Evolutionary conservation across 37 sponge, comb jelly and placozoan species (phyloP), one percentile per base, ranked within the genome.

Genomic region (Mnemiopsis leidyi): DNA sequence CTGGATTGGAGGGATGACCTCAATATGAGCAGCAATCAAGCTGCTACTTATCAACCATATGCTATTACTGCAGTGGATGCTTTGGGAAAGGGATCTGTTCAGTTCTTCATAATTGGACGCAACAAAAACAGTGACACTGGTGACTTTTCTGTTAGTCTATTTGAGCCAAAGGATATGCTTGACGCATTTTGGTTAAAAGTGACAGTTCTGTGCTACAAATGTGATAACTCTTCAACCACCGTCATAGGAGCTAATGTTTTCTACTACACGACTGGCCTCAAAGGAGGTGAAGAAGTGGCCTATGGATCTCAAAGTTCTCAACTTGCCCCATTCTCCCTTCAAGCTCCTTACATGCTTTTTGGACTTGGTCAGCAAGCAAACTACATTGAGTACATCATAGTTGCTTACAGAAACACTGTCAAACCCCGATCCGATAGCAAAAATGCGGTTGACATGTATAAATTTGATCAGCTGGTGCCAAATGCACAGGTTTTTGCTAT

Each of bases 341-440:
- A 79, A 23, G 16, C 38, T 31, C 82, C 82, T 18, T 79, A 79
- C 38, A 79, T 23, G 23, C 37, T 79, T 18, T 79, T 79, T 79
- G 82, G 82, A 7, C 82, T 79, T 79, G 82, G 82, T 31, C 82
- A 28, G 35, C 82, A 79, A 35, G 82, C 82, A 23, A 79, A 79
- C 23, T 79, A 79, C 23, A 79, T 79, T 31, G 28, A 79, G 23
- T 31, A 79, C 21, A 5, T 79, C 7, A 38, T 13, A 38, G 82
- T 79, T n/a, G 23, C 73, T 3, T 71, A 71, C 73, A 7, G 73
- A 18, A 71, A 71, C 25, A 71, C 73, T 30, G n/a, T n/a, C n/a
- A n/a, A n/a, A n/a, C n/a, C n/a, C n/a, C 7, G 73, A 71, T 30
- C 23, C 3, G 73, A 7, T 5, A 38, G 35, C 35, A 35, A 26